A percentile compares a stretch with the other conserved stretches of the same genome.
phyloP scores from a whole-genome alignment of 2,113 vertebrate species.

The Brachyistius frenatus region DNA sequence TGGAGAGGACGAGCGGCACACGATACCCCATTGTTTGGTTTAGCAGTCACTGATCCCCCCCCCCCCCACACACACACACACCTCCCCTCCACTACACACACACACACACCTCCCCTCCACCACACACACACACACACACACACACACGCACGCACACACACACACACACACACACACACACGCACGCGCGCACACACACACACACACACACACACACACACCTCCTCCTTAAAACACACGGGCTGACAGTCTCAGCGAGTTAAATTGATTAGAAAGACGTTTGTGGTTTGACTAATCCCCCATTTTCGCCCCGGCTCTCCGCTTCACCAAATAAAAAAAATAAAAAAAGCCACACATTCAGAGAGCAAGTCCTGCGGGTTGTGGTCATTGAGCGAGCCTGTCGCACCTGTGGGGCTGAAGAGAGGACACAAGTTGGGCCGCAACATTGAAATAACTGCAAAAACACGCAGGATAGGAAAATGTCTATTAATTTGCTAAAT shows the following conservation, averaged over 20 bases:
- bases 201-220: background rate
- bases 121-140: background rate
- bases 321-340: constrained; percentile 42
- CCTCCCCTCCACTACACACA: background rate
- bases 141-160: constrained; percentile 19
- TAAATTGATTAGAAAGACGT: constrained; percentile 81
- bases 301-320: constrained; percentile 43
- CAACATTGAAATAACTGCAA: background rate
- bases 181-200: background rate
- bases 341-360: constrained; percentile 45
- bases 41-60: constrained; percentile 78
- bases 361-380: constrained; percentile 22
- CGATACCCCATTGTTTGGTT: constrained; percentile 83
- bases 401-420: constrained; percentile 52
- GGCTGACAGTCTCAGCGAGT: constrained; percentile 72
- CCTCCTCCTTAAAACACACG: constrained; percentile 42
- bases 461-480: background rate
- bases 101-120: background rate
- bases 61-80: background rate
- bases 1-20: constrained; percentile 83
- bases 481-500: background rate
- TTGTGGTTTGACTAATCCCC: constrained; percentile 71
- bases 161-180: too few relatives aligned
- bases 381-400: constrained; percentile 16
- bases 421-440: background rate